These are phyloP conservation scores for Tetropium fuscum DNA, from an alignment of 2,888 invertebrate genomes.

Conservation along the genomic window DNA sequence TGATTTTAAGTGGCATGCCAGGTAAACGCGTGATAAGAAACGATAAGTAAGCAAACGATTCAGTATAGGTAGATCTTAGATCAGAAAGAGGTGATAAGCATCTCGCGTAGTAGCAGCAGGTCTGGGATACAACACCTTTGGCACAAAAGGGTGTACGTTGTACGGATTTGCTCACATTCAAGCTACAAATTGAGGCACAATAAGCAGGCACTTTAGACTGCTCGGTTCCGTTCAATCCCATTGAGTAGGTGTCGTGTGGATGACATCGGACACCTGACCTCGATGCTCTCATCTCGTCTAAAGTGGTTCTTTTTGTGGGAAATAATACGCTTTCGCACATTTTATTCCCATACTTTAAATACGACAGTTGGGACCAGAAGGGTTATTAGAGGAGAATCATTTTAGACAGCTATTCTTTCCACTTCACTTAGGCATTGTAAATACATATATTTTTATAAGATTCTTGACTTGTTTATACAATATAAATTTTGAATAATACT, in stretches of 20 bases:
- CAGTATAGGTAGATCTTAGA: too few relatives aligned
- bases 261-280: conserved; percentile 56
- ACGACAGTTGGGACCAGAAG: too few relatives aligned
- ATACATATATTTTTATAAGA: too few relatives aligned
- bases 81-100: conserved; percentile 30
- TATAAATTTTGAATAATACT: too few relatives aligned
- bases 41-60: too few relatives aligned
- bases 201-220: conserved; percentile 56
- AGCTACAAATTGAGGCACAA: conserved; percentile 54
- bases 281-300: conserved; percentile 24
- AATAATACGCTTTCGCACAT: conserved; percentile 26
- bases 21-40: too few relatives aligned
- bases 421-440: too few relatives aligned
- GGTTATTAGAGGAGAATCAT: too few relatives aligned
- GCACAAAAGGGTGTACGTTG: conserved; percentile 50
- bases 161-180: conserved; percentile 49
- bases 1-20: too few relatives aligned
- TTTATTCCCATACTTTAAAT: conserved; percentile 15
- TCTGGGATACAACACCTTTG: conserved; percentile 41
- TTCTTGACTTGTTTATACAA: too few relatives aligned
- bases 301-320: conserved; percentile 32
- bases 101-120: conserved; percentile 34
- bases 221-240: conserved; percentile 45
- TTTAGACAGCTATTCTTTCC: too few relatives aligned
- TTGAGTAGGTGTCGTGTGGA: conserved; percentile 54